phyloP scores from a whole-genome alignment of 2,113 vertebrate genomes.

The Muscicapa adusta region DNA sequence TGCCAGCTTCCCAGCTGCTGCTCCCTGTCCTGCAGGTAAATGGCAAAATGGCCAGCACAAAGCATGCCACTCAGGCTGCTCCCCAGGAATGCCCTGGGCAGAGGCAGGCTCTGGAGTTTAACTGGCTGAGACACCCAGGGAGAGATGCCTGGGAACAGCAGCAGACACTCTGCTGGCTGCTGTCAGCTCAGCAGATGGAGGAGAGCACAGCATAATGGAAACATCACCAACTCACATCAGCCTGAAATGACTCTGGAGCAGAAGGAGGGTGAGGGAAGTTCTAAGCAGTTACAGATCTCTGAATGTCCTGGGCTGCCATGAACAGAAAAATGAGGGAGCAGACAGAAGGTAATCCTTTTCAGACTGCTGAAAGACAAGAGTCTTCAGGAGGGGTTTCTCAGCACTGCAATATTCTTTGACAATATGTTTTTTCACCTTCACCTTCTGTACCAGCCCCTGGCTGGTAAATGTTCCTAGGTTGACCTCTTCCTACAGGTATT shows the following conservation, averaged over 20 bases:
- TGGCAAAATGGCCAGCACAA: neutral
- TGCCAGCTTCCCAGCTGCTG: neutral
- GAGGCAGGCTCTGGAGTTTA: neutral
- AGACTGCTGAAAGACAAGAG: neutral
- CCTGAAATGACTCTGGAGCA: neutral
- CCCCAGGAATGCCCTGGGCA: accelerated
- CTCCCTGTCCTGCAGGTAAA: neutral
- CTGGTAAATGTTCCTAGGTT: neutral
- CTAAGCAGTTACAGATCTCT: neutral
- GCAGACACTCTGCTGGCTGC: neutral
- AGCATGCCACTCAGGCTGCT: neutral
- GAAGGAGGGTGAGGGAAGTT: neutral
- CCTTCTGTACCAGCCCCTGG: neutral
- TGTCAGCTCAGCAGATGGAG: neutral
- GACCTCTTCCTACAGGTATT: neutral
- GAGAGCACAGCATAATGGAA: neutral
- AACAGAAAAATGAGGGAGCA: neutral
- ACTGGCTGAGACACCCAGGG: neutral
- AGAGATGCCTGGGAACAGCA: neutral
- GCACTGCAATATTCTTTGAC: neutral
- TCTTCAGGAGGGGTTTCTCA: neutral
- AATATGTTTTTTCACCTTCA: neutral
- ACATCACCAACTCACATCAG: neutral
- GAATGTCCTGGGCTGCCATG: neutral
- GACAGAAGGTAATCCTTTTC: neutral